These are phyloP conservation scores for Malaclemys terrapin DNA, from an alignment of 2,113 vertebrate genomes.

Conservation along the genomic window DNA sequence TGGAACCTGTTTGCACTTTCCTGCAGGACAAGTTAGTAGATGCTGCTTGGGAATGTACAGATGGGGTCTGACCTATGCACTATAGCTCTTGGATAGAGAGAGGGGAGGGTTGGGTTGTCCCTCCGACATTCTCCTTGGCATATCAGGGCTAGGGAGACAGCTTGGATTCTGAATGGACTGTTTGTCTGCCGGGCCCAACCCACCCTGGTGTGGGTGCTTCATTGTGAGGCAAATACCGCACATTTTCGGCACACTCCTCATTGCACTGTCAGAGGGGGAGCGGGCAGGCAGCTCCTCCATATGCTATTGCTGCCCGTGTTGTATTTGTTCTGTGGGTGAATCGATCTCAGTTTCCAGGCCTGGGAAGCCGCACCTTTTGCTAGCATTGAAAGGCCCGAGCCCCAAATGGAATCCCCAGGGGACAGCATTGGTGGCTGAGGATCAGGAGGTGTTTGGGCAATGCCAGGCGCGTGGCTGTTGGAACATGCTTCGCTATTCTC, in stretches of 20 bases:
- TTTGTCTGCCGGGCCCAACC: neutral
- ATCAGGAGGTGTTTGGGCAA: neutral
- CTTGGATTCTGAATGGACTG: neutral
- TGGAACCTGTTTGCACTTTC: conserved; percentile 7
- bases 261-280: conserved; percentile 2
- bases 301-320: neutral
- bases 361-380: neutral
- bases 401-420: neutral
- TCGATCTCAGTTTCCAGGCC: neutral
- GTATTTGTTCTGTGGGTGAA: neutral
- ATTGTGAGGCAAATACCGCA: conserved; percentile 57
- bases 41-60: neutral
- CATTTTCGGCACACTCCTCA: neutral
- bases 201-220: conserved; percentile 45
- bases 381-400: neutral
- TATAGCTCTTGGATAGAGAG: neutral
- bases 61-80: neutral
- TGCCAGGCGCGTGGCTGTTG: neutral
- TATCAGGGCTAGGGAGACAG: neutral
- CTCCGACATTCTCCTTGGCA: neutral
- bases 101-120: neutral
- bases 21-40: conserved; percentile 3
- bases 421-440: neutral
- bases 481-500: neutral
- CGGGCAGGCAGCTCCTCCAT: neutral